Conservation (phyloP, 1,140 invertebrate species). For the Chrysoperla carnea region DNA sequence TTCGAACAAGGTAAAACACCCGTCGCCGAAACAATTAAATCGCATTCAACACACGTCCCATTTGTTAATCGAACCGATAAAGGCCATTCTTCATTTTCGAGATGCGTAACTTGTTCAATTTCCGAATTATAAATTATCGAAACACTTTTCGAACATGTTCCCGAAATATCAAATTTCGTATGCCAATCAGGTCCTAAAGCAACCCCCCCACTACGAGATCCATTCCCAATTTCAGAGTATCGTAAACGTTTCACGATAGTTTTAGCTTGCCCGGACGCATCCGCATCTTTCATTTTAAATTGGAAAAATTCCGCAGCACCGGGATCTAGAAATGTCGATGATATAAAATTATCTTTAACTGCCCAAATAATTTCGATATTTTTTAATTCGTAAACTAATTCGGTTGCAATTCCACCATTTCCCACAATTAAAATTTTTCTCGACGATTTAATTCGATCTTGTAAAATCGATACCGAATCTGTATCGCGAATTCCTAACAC, state of each 20-base stretch:
- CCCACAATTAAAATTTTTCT: constrained; percentile 70
- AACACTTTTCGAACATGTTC: constrained; percentile 20
- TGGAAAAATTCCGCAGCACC: constrained; percentile 92
- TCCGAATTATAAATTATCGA: constrained; percentile 54
- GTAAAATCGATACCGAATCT: constrained; percentile 76
- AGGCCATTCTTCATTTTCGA: constrained; percentile 34
- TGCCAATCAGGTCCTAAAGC: constrained; percentile 95
- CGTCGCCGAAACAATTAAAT: constrained; percentile 90
- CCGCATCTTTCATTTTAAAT: constrained; percentile 30
- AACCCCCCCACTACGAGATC: constrained; percentile 38
- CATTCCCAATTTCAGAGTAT: background rate
- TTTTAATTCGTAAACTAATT: constrained; percentile 77
- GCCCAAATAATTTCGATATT: constrained; percentile 82
- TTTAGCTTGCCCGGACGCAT: constrained; percentile 21
- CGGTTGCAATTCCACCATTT: constrained; percentile 96
- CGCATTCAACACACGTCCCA: constrained; percentile 59
- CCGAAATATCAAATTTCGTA: constrained; percentile 42
- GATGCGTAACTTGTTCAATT: constrained; percentile 20
- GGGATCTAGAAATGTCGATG: constrained; percentile 84
- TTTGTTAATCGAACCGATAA: constrained; percentile 59
- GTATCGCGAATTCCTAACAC: constrained; percentile 86
- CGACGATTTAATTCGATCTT: constrained; percentile 44
- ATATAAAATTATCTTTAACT: constrained; percentile 83
- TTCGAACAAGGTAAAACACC: constrained; percentile 64
- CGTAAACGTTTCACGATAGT: constrained; percentile 3